Conservation (phyloP, 2,797 vertebrate genomes). For the Setipinna tenuifilis region DNA sequence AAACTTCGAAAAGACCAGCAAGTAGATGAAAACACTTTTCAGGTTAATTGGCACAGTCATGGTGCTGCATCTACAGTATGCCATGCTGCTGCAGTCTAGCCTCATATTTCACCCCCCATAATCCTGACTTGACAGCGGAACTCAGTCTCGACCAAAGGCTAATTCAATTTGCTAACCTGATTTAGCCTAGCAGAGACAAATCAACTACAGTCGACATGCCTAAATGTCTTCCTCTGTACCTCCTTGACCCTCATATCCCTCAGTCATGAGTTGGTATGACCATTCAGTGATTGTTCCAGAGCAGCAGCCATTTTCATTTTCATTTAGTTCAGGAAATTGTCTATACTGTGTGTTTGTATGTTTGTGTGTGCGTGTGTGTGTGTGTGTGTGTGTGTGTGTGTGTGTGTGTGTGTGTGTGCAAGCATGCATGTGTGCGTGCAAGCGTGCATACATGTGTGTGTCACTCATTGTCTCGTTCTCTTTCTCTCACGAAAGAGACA, state of each 20-base stretch:
- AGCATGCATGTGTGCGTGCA: background rate
- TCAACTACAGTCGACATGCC: background rate
- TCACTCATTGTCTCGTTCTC: no score
- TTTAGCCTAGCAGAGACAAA: background rate
- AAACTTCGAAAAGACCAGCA: background rate
- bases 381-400: background rate
- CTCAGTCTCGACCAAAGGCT: background rate
- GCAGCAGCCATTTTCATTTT: background rate
- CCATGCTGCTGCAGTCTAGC: background rate
- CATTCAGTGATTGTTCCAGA: background rate
- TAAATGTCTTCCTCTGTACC: background rate
- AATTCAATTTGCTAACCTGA: background rate
- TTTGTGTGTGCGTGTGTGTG: background rate
- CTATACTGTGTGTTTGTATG: background rate
- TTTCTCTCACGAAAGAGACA: no score
- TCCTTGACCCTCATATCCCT: background rate
- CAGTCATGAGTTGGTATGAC: background rate
- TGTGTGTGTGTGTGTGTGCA: background rate
- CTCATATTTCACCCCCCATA: background rate
- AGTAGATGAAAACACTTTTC: background rate
- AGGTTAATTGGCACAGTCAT: no score
- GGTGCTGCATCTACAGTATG: background rate
- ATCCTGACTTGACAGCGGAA: background rate
- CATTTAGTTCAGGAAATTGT: constrained; percentile 8
- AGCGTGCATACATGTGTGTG: no score